Base-by-base conservation (phyloP, 37 sponge, comb jelly and placozoan genomes). In the Agelas oroides region DNA sequence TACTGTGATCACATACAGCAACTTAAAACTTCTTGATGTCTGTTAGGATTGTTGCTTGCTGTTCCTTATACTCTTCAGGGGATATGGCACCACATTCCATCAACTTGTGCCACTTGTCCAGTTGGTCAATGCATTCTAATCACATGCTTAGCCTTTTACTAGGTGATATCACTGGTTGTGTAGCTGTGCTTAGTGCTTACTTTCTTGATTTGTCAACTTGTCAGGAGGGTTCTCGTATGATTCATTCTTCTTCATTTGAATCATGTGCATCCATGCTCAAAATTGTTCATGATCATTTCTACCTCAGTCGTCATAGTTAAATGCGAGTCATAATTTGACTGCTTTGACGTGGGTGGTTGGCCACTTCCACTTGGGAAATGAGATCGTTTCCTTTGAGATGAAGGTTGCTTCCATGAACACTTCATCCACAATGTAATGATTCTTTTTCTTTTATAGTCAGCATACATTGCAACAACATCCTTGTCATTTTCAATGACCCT, bases 251-350 rank as follows among this genome's bases (percentile, higher is more conserved):
- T 76, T 76, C 60, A 85, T 21, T 38, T 85, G 86, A 56, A 85
- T 28, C 77, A 85, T 75, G 56, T 85, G 86, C 67, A 71, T 78
- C 86, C 86, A 85, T 16, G 78, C 86, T 67, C 86, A 24, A 18
- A 77, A 30, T 27, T 85, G 86, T 57, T 41, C 2, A 85, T 77
- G 56, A 86, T 86, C 0, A 8, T 14, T 5, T 86, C 80, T 14
- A 86, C 64, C 57, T 86, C 80, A 31, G 78, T 31, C 80, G 78
- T 86, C 46, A 60, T 86, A 15, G 5, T n/a, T 0, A 65, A 5
- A 5, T 87, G 81, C 2, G 21, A 56, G 13, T 74, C 17, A 60
- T 87, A 87, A 1, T 65, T 80, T 39, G 73, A 73, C 1, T 24
- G 24, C 33, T 39, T 20, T 25, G 74, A 1, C 5, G 36, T 38